Conservation (phyloP, 2,113 vertebrate genomes). For the Lepidiolamprologus cunningtoni region DNA sequence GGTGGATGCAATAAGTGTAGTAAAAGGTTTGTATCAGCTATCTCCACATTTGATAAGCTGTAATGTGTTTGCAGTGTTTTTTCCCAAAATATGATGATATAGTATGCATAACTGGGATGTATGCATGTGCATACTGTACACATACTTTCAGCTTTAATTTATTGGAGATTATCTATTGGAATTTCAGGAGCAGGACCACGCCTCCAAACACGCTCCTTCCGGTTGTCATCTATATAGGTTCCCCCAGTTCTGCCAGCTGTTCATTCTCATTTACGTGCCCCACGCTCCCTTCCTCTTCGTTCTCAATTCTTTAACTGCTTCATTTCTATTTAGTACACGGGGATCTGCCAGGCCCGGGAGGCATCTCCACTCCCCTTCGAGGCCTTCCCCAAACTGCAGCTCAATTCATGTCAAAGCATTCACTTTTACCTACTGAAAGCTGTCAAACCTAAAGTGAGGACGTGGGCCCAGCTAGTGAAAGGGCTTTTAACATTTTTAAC, state of each 20-base stretch:
- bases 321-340: neutral
- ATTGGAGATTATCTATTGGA: neutral
- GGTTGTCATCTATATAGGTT: neutral
- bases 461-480: neutral
- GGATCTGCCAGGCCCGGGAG: neutral
- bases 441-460: fast-evolving
- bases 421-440: neutral
- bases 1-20: neutral
- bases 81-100: neutral
- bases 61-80: neutral
- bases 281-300: fast-evolving
- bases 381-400: neutral
- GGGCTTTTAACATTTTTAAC: neutral
- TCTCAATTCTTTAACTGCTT: neutral
- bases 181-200: neutral
- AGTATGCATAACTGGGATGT: neutral
- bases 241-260: neutral
- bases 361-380: neutral
- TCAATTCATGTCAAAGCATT: neutral
- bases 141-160: neutral
- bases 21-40: neutral
- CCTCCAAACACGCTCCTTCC: neutral
- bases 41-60: neutral
- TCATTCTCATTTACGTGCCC: neutral
- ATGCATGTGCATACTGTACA: neutral